Percentiles rank a stretch among this genome's conserved stretches.
These are phyloP conservation scores for Calephelis virginiensis DNA, from an alignment of 1,140 invertebrate genomes.

Conservation along the genomic window DNA sequence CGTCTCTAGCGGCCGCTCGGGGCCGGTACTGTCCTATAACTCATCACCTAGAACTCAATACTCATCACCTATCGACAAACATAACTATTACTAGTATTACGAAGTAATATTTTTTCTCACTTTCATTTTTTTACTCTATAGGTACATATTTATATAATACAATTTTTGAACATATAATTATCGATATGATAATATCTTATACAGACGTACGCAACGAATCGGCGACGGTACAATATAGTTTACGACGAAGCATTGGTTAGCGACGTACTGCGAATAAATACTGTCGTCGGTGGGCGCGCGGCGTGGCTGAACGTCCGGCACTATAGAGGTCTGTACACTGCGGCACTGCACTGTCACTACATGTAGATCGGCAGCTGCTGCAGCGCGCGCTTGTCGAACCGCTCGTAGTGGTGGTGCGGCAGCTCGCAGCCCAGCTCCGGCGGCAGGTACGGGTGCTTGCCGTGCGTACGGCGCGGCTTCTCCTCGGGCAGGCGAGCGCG, in stretches of 20 bases:
- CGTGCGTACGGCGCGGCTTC: constrained; percentile 46
- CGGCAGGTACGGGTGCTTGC: constrained; percentile 64
- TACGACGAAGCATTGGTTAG: constrained; percentile 67
- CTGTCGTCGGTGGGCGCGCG: constrained; percentile 53
- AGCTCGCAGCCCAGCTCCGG: constrained; percentile 64
- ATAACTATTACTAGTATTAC: constrained; percentile 74
- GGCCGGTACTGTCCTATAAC: constrained; percentile 64
- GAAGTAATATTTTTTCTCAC: constrained; percentile 76
- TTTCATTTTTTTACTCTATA: constrained; percentile 77
- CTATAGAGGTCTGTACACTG: constrained; percentile 51
- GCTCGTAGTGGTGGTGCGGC: constrained; percentile 63
- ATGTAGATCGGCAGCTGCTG: constrained; percentile 75
- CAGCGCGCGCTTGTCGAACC: constrained; percentile 71
- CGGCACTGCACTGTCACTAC: constrained; percentile 57
- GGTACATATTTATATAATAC: constrained; percentile 77
- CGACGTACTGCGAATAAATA: constrained; percentile 69
- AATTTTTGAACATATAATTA: constrained; percentile 78
- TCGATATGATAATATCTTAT: constrained; percentile 77
- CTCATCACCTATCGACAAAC: constrained; percentile 70
- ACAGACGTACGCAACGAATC: constrained; percentile 74
- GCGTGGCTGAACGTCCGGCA: constrained; percentile 47
- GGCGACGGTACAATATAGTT: constrained; percentile 73
- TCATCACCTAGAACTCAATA: constrained; percentile 51
- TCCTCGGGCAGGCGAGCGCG: constrained; percentile 35
- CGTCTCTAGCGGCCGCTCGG: constrained; percentile 62